These are phyloP conservation scores for Bambusicola thoracicus DNA, from an alignment of 2,113 vertebrate species.

Conservation along the genomic window DNA sequence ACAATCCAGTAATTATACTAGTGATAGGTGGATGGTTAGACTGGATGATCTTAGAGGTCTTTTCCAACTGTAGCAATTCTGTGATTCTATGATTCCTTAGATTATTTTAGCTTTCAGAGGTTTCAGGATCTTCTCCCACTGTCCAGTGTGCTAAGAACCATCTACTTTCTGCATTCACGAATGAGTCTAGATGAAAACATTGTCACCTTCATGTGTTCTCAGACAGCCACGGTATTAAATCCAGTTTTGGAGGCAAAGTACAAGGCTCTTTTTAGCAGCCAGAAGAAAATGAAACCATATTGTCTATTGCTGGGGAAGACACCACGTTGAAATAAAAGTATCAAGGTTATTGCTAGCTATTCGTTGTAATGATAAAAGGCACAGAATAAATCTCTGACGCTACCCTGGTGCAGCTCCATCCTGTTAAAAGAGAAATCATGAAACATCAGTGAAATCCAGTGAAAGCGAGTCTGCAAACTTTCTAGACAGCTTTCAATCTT, in stretches of 20 bases:
- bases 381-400: not conserved
- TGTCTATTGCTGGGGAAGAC: not conserved
- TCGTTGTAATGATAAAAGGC: not conserved
- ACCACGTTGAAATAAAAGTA: not conserved
- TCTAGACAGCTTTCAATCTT: not conserved
- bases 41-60: no score
- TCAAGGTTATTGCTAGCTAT: not conserved
- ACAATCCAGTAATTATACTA: not conserved
- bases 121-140: not conserved
- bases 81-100: not conserved
- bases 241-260: not conserved
- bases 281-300: not conserved
- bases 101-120: not conserved
- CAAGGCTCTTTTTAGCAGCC: not conserved
- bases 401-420: not conserved
- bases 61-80: no score
- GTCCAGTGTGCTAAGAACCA: not conserved
- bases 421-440: not conserved
- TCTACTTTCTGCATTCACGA: not conserved
- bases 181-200: not conserved
- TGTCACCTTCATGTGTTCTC: not conserved
- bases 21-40: no score
- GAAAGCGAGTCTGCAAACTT: not conserved
- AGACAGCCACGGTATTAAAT: not conserved
- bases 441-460: not conserved